Evolutionary conservation across 1,140 invertebrate species (phyloP).

Genomic region (Hermatobates lingyangjiaoensis): DNA sequence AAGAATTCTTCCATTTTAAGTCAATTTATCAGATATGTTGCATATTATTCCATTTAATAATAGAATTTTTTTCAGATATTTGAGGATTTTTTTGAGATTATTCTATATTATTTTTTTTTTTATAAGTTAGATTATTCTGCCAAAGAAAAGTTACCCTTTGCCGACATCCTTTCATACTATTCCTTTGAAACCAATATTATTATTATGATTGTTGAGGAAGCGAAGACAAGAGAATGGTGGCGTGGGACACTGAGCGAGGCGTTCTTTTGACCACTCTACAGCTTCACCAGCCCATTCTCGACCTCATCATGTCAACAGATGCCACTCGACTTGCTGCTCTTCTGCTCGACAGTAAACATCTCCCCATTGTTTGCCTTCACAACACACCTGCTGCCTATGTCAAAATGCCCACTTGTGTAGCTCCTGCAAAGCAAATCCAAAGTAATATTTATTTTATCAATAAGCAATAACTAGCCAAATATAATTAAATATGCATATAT

Average conservation of each 20-base stretch:
- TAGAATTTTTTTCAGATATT: too few relatives aligned
- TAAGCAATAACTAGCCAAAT: too few relatives aligned
- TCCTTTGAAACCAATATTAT: not conserved
- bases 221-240: conserved; percentile 60
- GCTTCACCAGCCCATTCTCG: conserved; percentile 52
- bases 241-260: conserved; percentile 64
- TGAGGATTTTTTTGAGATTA: too few relatives aligned
- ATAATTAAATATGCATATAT: too few relatives aligned
- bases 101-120: too few relatives aligned
- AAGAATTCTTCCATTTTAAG: too few relatives aligned
- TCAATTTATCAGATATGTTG: too few relatives aligned
- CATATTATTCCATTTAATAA: too few relatives aligned
- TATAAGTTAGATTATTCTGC: too few relatives aligned
- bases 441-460: too few relatives aligned
- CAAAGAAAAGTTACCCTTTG: too few relatives aligned
- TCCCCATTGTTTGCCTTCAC: conserved; percentile 61
- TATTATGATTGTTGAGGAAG: conserved; percentile 31
- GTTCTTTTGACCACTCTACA: conserved; percentile 50
- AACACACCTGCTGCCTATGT: conserved; percentile 67
- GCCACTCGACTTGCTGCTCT: conserved; percentile 51
- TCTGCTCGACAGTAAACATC: conserved; percentile 47
- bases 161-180: too few relatives aligned
- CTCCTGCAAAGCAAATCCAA: conserved; percentile 49
- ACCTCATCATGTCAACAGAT: conserved; percentile 53
- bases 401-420: conserved; percentile 56